Base-by-base conservation (phyloP, 92 coral and sea anemone genomes). In the Anthopleura xanthogrammica region DNA sequence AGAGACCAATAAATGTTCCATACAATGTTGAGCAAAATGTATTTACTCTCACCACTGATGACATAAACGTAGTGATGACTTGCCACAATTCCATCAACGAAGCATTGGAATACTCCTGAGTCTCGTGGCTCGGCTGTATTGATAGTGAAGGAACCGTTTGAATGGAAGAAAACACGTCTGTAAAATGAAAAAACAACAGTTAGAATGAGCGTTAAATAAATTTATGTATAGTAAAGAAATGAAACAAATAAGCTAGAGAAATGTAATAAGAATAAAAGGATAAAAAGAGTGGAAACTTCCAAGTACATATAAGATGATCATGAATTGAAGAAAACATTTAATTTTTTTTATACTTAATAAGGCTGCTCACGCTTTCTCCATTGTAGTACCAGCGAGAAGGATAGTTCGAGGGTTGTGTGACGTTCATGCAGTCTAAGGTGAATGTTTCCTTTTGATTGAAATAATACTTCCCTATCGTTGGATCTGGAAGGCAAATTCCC, bases 61-160 rank as follows among this genome's bases (percentile, higher is more conserved):
- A 85, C 88, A 29, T 41, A 78, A 22, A 85, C 39, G 56, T 57
- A 50, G 57, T 54, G 40, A 2, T 12, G 50, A 48, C 50, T 77
- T 3, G 81, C 78, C 0, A 54, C 72, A 22, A 60, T 72, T 1
- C 79, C 83, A 56, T 85, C 81, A 23, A 85, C 81, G 13, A 85
- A 48, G 70, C 94, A 87, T 65, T 91, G 92, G 79, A 54, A 91
- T 20, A 88, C 36, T 10, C 94, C 94, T 52, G 55, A 77, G 82
- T 91, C 94, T 3, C 41, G 43, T 17, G 86, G 20, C 23, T 16
- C 58, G 52, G 83, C 79, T 10, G 75, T 36, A 2, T 48, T 55
- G 16, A 91, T 43, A 7, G 79, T 71, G 24, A 91, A 43, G 1
- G 74, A 36, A 23, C 88, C 86, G 48, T 83, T 66, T 14, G 55